These are phyloP conservation scores for Leptobrachium ailaonicum DNA, from an alignment of 2,113 vertebrate species.

Conservation along the genomic window DNA sequence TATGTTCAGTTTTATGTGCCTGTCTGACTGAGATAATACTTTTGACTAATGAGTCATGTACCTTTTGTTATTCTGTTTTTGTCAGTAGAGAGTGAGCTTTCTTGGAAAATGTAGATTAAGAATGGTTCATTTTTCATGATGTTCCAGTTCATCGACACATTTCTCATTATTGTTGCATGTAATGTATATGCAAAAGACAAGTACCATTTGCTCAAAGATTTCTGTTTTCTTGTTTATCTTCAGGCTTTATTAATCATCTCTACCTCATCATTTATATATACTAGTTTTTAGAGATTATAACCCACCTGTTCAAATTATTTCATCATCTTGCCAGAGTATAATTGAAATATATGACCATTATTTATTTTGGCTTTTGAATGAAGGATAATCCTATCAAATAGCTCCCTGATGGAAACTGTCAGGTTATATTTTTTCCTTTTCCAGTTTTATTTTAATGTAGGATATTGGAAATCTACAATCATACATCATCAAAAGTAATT, in stretches of 20 bases:
- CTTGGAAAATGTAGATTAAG: slow-evolving; percentile 39
- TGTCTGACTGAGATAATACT: slow-evolving; percentile 38
- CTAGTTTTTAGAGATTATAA: slow-evolving; percentile 28
- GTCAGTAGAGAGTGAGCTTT: slow-evolving; percentile 6
- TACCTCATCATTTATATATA: slow-evolving; percentile 7
- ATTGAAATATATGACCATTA: slow-evolving; percentile 15
- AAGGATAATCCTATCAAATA: background rate
- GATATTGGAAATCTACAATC: too few relatives aligned
- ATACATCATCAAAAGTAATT: too few relatives aligned
- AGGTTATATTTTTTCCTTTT: too few relatives aligned
- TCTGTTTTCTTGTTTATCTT: slow-evolving; percentile 35
- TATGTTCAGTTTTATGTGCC: slow-evolving; percentile 42
- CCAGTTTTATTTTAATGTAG: too few relatives aligned
- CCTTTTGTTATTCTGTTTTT: slow-evolving; percentile 19
- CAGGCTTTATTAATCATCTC: slow-evolving; percentile 8
- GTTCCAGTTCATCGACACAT: slow-evolving; percentile 34
- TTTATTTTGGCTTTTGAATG: slow-evolving; percentile 3
- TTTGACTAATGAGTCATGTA: slow-evolving; percentile 40
- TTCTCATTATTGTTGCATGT: slow-evolving; percentile 43
- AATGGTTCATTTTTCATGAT: slow-evolving; percentile 41
- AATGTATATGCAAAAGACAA: slow-evolving; percentile 34
- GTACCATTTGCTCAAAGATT: slow-evolving; percentile 32
- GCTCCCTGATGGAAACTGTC: background rate
- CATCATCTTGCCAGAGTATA: background rate
- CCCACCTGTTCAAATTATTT: slow-evolving; percentile 22